These are phyloP conservation scores for Suricata suricatta DNA, from an alignment of 2,113 vertebrate genomes.

Conservation along the genomic window DNA sequence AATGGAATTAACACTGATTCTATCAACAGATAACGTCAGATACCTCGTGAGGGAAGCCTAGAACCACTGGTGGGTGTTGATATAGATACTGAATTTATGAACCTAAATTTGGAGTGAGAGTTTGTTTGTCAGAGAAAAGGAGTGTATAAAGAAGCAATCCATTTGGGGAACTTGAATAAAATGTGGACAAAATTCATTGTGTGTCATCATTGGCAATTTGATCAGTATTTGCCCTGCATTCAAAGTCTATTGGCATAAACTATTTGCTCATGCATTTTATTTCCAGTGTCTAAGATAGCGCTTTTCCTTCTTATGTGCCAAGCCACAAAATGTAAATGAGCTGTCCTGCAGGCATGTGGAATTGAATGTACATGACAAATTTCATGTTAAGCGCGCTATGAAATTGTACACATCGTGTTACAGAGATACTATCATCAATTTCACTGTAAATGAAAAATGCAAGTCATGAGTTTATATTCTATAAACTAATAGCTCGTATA, in stretches of 20 bases:
- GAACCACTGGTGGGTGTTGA: constrained; percentile 23
- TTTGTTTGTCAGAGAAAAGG: neutral
- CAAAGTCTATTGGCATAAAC: constrained; percentile 46
- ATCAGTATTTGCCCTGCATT: constrained; percentile 67
- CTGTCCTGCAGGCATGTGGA: constrained; percentile 61
- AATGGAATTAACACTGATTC: neutral
- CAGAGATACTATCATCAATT: constrained; percentile 63
- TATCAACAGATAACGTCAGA: neutral
- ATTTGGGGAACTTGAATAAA: constrained; percentile 51
- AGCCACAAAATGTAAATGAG: constrained; percentile 59
- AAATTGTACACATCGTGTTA: constrained; percentile 60
- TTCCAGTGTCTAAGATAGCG: constrained; percentile 34
- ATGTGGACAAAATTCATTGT: constrained; percentile 64
- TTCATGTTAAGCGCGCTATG: constrained; percentile 66
- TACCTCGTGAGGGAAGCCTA: constrained; percentile 5
- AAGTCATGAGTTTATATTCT: constrained; percentile 68
- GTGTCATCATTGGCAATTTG: neutral
- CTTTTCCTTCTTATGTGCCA: constrained; percentile 70
- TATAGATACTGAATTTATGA: constrained; percentile 31
- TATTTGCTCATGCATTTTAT: constrained; percentile 61
- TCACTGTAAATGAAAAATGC: constrained; percentile 66
- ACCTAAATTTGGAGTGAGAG: constrained; percentile 1
- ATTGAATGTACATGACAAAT: constrained; percentile 65
- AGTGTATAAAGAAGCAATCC: neutral
- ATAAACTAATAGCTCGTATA: constrained; percentile 58